Conservation (phyloP, 2,888 invertebrate species). For the Dolichopus griseipennis region DNA sequence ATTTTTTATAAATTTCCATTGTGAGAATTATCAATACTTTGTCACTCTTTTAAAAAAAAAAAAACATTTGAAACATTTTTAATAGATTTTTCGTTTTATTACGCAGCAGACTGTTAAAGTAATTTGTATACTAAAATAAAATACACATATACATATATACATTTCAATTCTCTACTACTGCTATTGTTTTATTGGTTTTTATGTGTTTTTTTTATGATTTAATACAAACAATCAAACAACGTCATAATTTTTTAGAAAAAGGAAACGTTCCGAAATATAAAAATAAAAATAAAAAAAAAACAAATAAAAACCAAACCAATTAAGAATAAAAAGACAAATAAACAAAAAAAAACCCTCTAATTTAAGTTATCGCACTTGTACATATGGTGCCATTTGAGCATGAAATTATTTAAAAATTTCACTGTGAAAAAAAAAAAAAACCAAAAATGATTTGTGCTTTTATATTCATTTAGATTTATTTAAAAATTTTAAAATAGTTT, state of each 20-base stretch:
- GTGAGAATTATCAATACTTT: too few species aligned
- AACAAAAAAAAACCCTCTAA: too few species aligned
- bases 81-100: neutral
- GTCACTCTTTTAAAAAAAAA: too few species aligned
- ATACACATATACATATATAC: too few species aligned
- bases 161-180: neutral
- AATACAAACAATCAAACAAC: neutral
- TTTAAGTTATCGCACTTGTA: neutral
- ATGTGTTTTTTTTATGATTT: neutral
- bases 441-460: neutral
- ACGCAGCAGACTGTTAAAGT: slow-evolving; percentile 1
- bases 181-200: too few species aligned
- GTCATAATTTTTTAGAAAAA: neutral
- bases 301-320: too few species aligned
- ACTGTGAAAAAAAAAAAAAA: too few species aligned
- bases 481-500: too few species aligned
- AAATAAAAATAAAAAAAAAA: too few species aligned
- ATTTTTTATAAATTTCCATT: too few species aligned
- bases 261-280: too few species aligned
- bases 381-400: neutral
- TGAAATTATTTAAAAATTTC: neutral
- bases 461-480: neutral
- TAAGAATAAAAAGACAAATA: too few species aligned
- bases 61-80: neutral
- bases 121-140: neutral